Evolutionary conservation across 2,888 invertebrate species (phyloP).

Genomic region (Drosophila rubida): DNA sequence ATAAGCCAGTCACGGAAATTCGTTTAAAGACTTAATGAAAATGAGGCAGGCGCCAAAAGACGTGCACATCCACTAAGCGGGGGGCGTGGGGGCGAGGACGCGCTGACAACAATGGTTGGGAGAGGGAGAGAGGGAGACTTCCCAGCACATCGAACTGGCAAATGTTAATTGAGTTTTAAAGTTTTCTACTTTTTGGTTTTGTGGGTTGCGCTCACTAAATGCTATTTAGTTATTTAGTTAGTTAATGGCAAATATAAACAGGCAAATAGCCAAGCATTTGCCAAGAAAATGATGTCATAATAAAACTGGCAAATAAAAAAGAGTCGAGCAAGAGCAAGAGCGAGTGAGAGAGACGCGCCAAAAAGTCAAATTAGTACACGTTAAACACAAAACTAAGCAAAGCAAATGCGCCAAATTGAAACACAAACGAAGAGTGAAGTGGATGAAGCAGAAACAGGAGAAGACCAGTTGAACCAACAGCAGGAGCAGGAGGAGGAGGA

Average conservation of each 20-base stretch:
- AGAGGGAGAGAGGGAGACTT: conserved; percentile 2
- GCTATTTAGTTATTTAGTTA: conserved; percentile 38
- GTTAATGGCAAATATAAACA: conserved; percentile 50
- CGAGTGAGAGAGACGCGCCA: conserved; percentile 41
- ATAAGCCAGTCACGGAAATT: conserved; percentile 76
- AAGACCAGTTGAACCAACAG: background rate
- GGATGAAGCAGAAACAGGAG: conserved; percentile 44
- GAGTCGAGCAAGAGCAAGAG: conserved; percentile 16
- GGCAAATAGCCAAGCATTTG: conserved; percentile 17
- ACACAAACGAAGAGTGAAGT: conserved; percentile 58
- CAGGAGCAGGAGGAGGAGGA: conserved; percentile 11
- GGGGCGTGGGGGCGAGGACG: background rate
- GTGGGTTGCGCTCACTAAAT: conserved; percentile 30
- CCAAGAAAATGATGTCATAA: conserved; percentile 72
- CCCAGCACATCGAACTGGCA: conserved; percentile 19
- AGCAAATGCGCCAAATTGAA: conserved; percentile 68
- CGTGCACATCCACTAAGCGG: conserved; percentile 39
- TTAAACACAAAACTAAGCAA: conserved; percentile 63
- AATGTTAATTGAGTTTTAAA: conserved; percentile 56
- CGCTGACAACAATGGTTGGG: conserved; percentile 38
- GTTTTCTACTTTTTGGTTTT: conserved; percentile 12
- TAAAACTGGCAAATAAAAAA: conserved; percentile 52
- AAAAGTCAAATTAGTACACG: conserved; percentile 69
- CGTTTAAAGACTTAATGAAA: conserved; percentile 71
- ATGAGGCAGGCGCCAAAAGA: conserved; percentile 64